These are phyloP conservation scores for Mugil cephalus DNA, from an alignment of 2,113 vertebrate genomes.

Conservation along the genomic window DNA sequence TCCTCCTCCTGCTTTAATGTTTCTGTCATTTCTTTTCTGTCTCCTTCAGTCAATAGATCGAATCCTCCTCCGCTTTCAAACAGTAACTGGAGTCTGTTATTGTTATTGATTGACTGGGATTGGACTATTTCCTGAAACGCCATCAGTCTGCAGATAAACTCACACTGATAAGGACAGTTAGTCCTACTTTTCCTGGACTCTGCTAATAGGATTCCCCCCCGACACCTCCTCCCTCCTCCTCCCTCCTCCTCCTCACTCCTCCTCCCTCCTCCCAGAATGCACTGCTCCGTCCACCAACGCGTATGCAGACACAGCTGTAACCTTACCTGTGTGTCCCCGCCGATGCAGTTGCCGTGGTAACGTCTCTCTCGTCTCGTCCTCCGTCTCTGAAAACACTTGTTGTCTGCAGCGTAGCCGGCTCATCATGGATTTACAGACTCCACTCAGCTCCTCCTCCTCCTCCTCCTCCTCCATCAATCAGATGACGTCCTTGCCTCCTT, in stretches of 20 bases:
- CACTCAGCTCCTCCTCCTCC: constrained; percentile 30
- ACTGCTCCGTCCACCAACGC: constrained; percentile 43
- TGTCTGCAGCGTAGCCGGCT: constrained; percentile 63
- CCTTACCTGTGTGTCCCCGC: constrained; percentile 66
- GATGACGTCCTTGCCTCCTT: constrained; percentile 8
- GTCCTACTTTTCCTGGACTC: constrained; percentile 71
- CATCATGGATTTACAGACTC: constrained; percentile 65
- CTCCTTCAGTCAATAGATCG: no score
- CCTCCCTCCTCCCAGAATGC: constrained; percentile 45
- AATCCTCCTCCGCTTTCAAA: no score
- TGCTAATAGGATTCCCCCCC: constrained; percentile 73
- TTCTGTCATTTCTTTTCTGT: no score
- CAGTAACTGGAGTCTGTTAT: no score
- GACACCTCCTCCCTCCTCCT: background rate
- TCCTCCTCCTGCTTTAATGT: no score
- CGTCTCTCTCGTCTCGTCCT: constrained; percentile 28
- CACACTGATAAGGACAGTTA: constrained; percentile 51
- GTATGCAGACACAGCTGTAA: constrained; percentile 33
- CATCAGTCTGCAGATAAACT: background rate
- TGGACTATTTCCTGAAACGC: no score
- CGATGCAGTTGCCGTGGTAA: constrained; percentile 68
- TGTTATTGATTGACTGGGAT: no score
- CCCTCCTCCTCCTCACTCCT: background rate
- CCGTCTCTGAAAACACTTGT: constrained; percentile 71
- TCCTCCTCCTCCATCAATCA: constrained; percentile 45